Conservation (phyloP, 2,797 vertebrate species). For the Rhynchonycteris naso region DNA sequence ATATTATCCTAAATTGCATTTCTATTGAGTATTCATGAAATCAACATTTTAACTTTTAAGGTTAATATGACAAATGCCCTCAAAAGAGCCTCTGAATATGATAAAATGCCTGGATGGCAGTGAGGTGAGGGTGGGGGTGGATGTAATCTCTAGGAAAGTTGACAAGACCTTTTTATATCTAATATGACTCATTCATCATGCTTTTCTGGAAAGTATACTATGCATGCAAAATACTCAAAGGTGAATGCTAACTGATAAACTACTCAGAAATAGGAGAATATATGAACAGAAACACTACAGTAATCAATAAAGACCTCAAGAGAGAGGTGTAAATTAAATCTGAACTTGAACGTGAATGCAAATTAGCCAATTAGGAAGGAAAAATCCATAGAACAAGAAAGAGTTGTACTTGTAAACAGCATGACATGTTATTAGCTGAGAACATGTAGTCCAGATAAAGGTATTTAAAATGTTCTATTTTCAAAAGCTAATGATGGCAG, state of each 20-base stretch:
- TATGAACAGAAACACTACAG: neutral
- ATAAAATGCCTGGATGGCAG: neutral
- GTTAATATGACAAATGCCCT: neutral
- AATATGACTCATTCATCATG: neutral
- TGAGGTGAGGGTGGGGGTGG: accelerated
- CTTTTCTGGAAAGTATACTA: neutral
- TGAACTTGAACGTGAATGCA: neutral
- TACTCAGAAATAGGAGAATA: neutral
- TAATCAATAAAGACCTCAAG: neutral
- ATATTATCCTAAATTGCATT: neutral
- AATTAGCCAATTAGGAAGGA: neutral
- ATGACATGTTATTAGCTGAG: neutral
- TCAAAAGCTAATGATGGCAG: neutral
- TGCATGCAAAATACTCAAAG: neutral
- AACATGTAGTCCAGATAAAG: neutral
- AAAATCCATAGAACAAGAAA: neutral
- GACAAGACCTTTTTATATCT: neutral
- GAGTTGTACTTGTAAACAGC: neutral
- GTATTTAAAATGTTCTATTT: neutral
- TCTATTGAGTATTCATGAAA: neutral
- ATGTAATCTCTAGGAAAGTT: neutral
- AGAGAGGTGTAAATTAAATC: neutral
- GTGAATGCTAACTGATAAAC: neutral
- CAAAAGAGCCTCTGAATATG: neutral
- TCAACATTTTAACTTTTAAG: neutral